Evolutionary conservation across 2,888 invertebrate species (phyloP).

Genomic region (Sepioteuthis lessoniana): DNA sequence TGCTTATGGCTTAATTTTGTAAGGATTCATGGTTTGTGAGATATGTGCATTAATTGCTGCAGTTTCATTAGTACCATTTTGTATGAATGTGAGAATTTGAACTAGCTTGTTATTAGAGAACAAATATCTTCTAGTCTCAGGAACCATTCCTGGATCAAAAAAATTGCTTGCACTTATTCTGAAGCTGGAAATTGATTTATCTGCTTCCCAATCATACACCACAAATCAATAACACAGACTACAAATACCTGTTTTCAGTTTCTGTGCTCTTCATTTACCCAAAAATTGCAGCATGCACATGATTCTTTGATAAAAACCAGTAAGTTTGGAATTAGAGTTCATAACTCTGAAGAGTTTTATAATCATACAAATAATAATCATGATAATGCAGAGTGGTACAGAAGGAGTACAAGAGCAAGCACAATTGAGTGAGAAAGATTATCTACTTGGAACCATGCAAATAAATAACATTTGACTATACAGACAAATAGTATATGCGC

Average conservation of each 20-base stretch:
- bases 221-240: not conserved
- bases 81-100: not conserved
- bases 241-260: not conserved
- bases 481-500: too few species aligned
- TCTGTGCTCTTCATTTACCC: not conserved
- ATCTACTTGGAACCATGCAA: too few species aligned
- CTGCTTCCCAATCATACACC: not conserved
- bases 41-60: too few species aligned
- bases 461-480: too few species aligned
- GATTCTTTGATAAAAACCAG: not conserved
- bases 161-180: not conserved
- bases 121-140: not conserved
- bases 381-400: too few species aligned
- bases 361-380: too few species aligned
- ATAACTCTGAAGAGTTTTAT: too few species aligned
- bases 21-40: too few species aligned
- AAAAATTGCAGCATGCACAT: not conserved
- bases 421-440: too few species aligned
- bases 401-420: too few species aligned
- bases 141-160: not conserved
- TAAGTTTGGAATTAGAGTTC: too few species aligned
- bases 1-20: too few species aligned
- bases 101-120: not conserved
- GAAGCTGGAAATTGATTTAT: not conserved
- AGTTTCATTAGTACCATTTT: not conserved